These are phyloP conservation scores for Trichechus manatus DNA, from an alignment of 2,113 vertebrate species.

Conservation along the genomic window DNA sequence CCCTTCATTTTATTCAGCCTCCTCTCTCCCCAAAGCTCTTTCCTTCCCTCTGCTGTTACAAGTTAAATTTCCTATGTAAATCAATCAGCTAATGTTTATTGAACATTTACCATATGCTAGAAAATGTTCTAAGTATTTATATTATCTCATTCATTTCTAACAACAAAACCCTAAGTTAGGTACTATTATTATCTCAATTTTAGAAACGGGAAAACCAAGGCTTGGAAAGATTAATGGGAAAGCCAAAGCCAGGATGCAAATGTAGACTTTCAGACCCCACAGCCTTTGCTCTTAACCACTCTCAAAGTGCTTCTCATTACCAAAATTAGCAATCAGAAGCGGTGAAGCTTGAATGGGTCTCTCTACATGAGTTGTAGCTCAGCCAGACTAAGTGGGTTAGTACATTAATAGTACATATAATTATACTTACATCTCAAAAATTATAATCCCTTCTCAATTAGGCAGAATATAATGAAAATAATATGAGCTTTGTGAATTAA, in stretches of 20 bases:
- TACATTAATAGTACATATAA: background rate
- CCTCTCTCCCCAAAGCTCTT: background rate
- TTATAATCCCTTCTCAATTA: background rate
- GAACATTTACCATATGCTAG: background rate
- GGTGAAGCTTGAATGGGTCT: background rate
- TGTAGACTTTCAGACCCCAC: background rate
- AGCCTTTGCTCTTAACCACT: background rate
- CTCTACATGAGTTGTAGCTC: background rate
- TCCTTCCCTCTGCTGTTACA: background rate
- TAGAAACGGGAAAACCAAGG: background rate
- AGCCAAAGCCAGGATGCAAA: background rate
- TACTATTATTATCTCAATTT: background rate
- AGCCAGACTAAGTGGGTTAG: background rate
- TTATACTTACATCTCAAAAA: background rate
- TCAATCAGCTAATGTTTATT: background rate
- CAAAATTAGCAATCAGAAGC: background rate
- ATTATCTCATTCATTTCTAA: background rate
- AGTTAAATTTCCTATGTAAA: background rate
- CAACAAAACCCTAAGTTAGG: background rate
- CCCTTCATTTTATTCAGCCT: background rate
- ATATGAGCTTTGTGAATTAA: slow-evolving; percentile 32
- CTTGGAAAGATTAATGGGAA: background rate
- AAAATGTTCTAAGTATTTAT: background rate
- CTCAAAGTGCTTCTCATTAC: background rate
- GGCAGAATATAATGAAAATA: background rate